Evolutionary conservation across 2,797 vertebrate species (phyloP).

Genomic region (Rhinogobio ventralis): DNA sequence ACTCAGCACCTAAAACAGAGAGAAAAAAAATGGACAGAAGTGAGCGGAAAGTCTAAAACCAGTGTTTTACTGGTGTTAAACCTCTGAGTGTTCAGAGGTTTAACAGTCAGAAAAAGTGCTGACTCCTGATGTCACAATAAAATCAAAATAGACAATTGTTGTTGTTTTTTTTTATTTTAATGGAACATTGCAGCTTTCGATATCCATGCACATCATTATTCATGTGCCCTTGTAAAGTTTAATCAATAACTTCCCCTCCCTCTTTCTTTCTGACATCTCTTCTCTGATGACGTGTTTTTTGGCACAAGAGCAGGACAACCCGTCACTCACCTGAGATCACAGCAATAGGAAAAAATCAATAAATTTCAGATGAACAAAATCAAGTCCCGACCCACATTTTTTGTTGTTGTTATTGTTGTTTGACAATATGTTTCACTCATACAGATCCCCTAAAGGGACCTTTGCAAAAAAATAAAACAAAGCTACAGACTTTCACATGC

Average conservation of each 20-base stretch:
- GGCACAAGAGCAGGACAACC: background rate
- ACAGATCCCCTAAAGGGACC: background rate
- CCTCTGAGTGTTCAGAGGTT: background rate
- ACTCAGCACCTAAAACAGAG: background rate
- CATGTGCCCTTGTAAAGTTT: too few relatives aligned
- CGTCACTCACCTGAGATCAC: background rate
- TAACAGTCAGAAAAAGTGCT: background rate
- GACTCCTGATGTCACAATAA: background rate
- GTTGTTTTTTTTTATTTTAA: background rate
- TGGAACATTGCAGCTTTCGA: background rate
- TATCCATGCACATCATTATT: background rate
- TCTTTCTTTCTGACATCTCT: background rate
- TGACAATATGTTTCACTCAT: too few relatives aligned
- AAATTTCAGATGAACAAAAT: background rate
- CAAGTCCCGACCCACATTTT: background rate
- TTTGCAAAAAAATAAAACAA: background rate
- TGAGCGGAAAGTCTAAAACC: background rate
- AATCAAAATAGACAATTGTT: background rate
- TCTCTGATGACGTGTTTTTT: background rate
- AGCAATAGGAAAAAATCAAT: background rate
- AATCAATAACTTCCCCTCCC: background rate
- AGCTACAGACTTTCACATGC: background rate
- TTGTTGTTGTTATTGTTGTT: too few relatives aligned
- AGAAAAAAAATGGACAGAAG: background rate
- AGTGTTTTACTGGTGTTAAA: too few relatives aligned